Base-by-base conservation (phyloP, 2,888 invertebrate species). In the Xylota segnis region DNA sequence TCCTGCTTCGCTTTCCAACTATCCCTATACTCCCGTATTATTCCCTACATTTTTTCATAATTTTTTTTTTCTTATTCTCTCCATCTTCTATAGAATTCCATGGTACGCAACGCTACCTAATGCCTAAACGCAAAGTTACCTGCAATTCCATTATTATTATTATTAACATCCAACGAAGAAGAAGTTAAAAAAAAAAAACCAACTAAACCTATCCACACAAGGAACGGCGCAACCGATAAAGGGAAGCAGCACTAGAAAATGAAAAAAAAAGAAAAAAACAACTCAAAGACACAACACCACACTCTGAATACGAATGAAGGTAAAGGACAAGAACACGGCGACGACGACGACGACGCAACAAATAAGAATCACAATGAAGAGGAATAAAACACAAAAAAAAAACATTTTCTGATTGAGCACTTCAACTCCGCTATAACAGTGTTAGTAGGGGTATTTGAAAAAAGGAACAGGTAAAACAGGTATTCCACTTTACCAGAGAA, bases 401-500 rank as follows among this genome's bases (percentile, higher is more conserved):
- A 86, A 74, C 43, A 65, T 9, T n/a, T n/a, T 87, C 83, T 87
- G 87, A 82, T 87, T 82, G 77, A 87, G 72, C 47, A 76, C 81
- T 61, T 76, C 52, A 78, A 14, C 90, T 90, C 91, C 92, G 91
- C 91, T 90, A 91, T 91, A 91, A 90, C 89, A 92, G 90, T 91
- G 91, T 91, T 91, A 91, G 91, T 91, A 92, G 91, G 91, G 75
- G 83, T 56, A 61, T 79, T 87, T 65, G 79, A 78, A 76, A 40
- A 70, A 75, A 89, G 88, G 90, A 92, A 92, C 92, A 91, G 91
- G 92, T 92, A 91, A 91, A 91, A 92, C 92, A 90, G 91, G 92
- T 92, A 90, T 91, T 90, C 87, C 88, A 83, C 88, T 88, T 88
- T 87, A 88, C 88, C 74, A 61, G 43, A 59, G 74, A 32, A 84